Conservation (phyloP, 1,140 invertebrate species). For the Eurytemora carolleeae region DNA sequence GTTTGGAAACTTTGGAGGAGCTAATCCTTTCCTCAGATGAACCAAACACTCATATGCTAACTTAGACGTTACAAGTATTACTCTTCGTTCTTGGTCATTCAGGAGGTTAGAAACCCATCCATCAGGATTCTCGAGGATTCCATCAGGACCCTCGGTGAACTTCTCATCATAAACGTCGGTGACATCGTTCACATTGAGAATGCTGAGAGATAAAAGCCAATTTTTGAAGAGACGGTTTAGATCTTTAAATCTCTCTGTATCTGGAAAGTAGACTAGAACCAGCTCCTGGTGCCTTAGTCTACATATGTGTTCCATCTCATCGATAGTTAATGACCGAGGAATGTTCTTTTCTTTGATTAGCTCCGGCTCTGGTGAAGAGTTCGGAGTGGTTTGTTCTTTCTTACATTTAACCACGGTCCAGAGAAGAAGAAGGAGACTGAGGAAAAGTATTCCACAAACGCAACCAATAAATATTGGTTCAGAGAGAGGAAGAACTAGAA, state of each 20-base stretch:
- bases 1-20: background rate
- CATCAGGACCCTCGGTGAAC: background rate
- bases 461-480: slow-evolving; percentile 9
- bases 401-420: slow-evolving; percentile 6
- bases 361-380: background rate
- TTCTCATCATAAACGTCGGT: slow-evolving; percentile 11
- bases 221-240: slow-evolving; percentile 7
- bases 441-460: background rate
- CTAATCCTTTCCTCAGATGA: background rate
- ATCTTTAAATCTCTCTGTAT: slow-evolving; percentile 6
- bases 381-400: slow-evolving; percentile 1
- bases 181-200: slow-evolving; percentile 9
- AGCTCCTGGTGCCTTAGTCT: slow-evolving; percentile 3
- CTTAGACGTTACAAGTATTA: background rate
- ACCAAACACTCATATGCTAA: slow-evolving; percentile 10
- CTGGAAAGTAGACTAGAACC: slow-evolving; percentile 12
- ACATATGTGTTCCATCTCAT: slow-evolving; percentile 9
- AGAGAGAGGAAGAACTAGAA: background rate
- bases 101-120: background rate
- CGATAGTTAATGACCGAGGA: slow-evolving; percentile 2
- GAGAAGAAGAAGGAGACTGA: background rate
- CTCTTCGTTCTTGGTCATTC: slow-evolving; percentile 1
- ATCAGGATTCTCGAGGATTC: slow-evolving; percentile 8
- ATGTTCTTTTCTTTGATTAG: background rate
- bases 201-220: background rate